Evolutionary conservation across 2,888 invertebrate genomes (phyloP).

Genomic region (Arrhopalites spinosus): DNA sequence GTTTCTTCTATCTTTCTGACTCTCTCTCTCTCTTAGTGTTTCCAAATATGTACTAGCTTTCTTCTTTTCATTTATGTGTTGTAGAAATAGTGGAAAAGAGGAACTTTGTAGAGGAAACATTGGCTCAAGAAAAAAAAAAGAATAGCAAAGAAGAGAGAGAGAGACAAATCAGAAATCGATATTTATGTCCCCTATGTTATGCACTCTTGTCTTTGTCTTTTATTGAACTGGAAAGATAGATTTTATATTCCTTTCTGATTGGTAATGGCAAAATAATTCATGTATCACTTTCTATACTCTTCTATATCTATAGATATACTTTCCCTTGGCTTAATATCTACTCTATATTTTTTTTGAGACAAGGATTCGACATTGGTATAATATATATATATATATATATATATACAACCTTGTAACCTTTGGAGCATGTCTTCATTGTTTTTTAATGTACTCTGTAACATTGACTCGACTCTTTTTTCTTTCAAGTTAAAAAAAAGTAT

Average conservation of each 20-base stretch:
- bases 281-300: conserved; percentile 1
- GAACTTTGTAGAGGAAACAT: background rate
- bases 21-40: background rate
- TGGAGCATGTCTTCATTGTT: too few species aligned
- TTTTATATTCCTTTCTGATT: conserved; percentile 20
- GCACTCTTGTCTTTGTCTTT: conserved; percentile 19
- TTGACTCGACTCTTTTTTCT: too few species aligned
- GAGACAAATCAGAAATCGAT: conserved; percentile 40
- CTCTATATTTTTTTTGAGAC: too few species aligned
- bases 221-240: conserved; percentile 22
- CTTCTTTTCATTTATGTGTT: background rate
- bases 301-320: background rate
- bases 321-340: too few species aligned
- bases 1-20: background rate
- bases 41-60: too few species aligned
- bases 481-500: too few species aligned
- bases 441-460: too few species aligned
- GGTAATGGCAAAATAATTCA: conserved; percentile 22
- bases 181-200: conserved; percentile 31
- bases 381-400: too few species aligned
- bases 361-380: too few species aligned
- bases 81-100: background rate
- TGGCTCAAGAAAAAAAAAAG: background rate
- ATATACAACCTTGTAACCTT: too few species aligned
- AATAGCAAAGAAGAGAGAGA: conserved; percentile 10